Conservation (phyloP, 2,113 vertebrate genomes). For the Strix aluco region DNA sequence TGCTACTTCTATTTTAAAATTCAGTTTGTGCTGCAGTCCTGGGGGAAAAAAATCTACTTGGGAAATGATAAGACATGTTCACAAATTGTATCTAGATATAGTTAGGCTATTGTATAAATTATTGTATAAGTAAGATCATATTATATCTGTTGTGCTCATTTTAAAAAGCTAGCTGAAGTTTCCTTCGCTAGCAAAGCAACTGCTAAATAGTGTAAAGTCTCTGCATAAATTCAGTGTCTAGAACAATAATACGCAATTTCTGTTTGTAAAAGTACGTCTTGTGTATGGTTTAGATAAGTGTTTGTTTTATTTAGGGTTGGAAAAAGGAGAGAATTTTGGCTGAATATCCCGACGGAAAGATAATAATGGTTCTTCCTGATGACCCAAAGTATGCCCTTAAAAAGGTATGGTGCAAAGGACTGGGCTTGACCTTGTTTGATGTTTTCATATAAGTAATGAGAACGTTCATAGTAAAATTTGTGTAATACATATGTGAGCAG, state of each 20-base stretch:
- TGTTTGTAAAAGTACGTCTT: constrained; percentile 3
- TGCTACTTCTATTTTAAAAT: constrained; percentile 28
- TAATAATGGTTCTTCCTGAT: constrained; percentile 97
- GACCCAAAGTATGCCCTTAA: constrained; percentile 98
- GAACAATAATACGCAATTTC: neutral
- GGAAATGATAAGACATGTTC: constrained; percentile 20
- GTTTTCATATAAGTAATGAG: neutral
- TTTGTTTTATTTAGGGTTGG: constrained; percentile 87
- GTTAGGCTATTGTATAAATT: neutral
- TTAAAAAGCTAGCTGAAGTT: constrained; percentile 56
- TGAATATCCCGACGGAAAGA: constrained; percentile 96
- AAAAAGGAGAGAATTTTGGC: constrained; percentile 97
- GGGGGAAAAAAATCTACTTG: neutral
- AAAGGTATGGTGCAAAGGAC: constrained; percentile 81
- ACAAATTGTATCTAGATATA: constrained; percentile 18
- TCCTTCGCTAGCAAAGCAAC: constrained; percentile 37
- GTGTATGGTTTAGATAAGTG: constrained; percentile 54
- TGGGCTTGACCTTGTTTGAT: neutral
- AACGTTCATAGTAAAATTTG: neutral
- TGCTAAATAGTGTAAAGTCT: constrained; percentile 14
- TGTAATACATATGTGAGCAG: neutral
- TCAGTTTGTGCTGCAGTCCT: constrained; percentile 25
- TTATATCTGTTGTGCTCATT: constrained; percentile 24
- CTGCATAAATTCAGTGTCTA: constrained; percentile 16
- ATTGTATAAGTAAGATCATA: neutral